These are phyloP conservation scores for Apotomis turbidana DNA, from an alignment of 2,888 invertebrate species.

Conservation along the genomic window DNA sequence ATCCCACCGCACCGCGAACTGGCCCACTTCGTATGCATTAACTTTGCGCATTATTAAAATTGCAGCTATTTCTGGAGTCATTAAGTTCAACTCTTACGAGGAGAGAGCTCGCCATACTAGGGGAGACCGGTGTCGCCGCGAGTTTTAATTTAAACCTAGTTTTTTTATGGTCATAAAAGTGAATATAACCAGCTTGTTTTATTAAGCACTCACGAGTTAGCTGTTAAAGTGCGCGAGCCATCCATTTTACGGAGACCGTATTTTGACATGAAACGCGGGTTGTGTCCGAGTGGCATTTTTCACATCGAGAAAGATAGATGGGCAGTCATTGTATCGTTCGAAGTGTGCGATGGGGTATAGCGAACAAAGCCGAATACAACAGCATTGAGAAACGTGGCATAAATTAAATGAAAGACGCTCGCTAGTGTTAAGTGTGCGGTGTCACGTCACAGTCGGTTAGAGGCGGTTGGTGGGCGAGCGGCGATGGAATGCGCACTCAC, in stretches of 20 bases:
- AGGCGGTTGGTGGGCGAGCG: conserved; percentile 54
- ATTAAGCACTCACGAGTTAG: not conserved
- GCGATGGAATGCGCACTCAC: conserved; percentile 72
- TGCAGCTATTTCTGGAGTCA: conserved; percentile 62
- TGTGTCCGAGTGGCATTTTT: conserved; percentile 18
- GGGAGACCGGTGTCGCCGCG: conserved; percentile 17
- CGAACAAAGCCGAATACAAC: conserved; percentile 35
- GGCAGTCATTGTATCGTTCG: conserved; percentile 26
- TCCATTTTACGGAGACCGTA: not conserved
- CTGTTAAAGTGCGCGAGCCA: not conserved
- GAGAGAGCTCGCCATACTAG: conserved; percentile 34
- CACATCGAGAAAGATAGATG: conserved; percentile 12
- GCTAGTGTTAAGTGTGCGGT: conserved; percentile 49
- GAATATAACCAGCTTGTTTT: not conserved
- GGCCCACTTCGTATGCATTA: conserved; percentile 59
- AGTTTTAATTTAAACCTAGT: conserved; percentile 29
- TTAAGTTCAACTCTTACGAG: conserved; percentile 50
- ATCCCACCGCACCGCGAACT: conserved; percentile 55
- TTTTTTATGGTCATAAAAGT: conserved; percentile 17
- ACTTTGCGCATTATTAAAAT: conserved; percentile 65
- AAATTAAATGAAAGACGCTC: conserved; percentile 46
- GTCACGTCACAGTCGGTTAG: conserved; percentile 48
- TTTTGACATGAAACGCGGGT: conserved; percentile 15
- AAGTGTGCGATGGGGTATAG: conserved; percentile 31
- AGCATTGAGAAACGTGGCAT: conserved; percentile 48